Conservation (phyloP, 1,140 invertebrate species). For the Formica selysi region DNA sequence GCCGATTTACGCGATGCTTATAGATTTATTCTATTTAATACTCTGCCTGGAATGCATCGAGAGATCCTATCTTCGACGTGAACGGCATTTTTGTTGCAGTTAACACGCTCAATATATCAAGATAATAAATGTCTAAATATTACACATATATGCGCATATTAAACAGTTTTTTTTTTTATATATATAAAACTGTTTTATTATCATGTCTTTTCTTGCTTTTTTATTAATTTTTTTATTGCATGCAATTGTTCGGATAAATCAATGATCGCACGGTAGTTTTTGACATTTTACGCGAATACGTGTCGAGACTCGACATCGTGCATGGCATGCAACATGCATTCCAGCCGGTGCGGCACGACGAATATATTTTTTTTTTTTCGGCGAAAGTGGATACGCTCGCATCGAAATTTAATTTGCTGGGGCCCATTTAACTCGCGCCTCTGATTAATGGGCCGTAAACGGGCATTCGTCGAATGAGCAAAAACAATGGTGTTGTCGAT, state of each 20-base stretch:
- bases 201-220: too few relatives aligned
- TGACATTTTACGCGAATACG: constrained; percentile 47
- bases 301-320: constrained; percentile 44
- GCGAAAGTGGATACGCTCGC: constrained; percentile 50
- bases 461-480: constrained; percentile 38
- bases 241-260: constrained; percentile 34
- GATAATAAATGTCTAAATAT: neutral
- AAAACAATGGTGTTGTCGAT: constrained; percentile 57
- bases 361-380: constrained; percentile 34
- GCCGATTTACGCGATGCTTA: constrained; percentile 30
- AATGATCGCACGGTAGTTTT: constrained; percentile 12
- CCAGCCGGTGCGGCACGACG: neutral
- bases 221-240: neutral
- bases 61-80: neutral
- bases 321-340: constrained; percentile 38
- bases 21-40: constrained; percentile 13
- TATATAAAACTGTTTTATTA: neutral
- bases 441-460: constrained; percentile 61
- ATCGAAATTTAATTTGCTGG: constrained; percentile 53
- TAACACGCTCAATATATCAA: neutral
- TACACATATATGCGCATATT: neutral
- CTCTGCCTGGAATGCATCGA: constrained; percentile 12
- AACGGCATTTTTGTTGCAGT: neutral
- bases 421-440: constrained; percentile 46
- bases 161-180: too few relatives aligned